Base-by-base conservation (phyloP, 1,140 invertebrate species). In the Phymastichus coffea region DNA sequence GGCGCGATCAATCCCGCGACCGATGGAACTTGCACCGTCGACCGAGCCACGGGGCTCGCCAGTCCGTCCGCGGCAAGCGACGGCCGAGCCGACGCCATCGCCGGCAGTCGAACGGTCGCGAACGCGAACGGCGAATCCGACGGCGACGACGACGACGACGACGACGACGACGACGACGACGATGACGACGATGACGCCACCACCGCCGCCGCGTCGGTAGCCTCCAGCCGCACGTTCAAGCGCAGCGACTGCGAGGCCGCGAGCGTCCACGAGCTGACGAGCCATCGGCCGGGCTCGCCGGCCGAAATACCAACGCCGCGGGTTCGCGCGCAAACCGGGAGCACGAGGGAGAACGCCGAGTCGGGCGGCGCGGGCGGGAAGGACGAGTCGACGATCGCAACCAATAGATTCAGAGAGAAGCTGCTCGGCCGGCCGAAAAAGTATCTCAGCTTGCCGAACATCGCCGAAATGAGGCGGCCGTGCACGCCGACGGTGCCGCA, bases 381-480 rank as follows among this genome's bases (percentile, higher is more conserved):
- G 17, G 41, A 44, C 8, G 20, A 19, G 6, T 7, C 6, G 2
- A 4, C 3, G 17, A 9, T 19, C 23, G n/a, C n/a, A 41, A n/a
- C 26, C 20, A 17, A 12, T 22, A 33, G 12, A 7, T 33, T 6
- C 3, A 12, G 4, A 4, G 38, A 46, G 4, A 35, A 23, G n/a
- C n/a, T 43, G 6, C 0, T 26, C 0, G 9, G 4, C 1, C 19
- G 4, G 8, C 48, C 57, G 23, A 54, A 48, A n/a, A 54, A 54
- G 41, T 60, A 14, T 20, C 25, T 4, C 0, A 60, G 58, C 19
- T n/a, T 60, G 51, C 49, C 49, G 2, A 52, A 58, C 22, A 58
- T 58, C 10, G 4, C n/a, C 2, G 46, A 49, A 0, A 30, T 8
- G 37, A 43, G 15, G 15, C n/a, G n/a, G 1, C 33, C 4, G 23